Evolutionary conservation across 2,797 vertebrate species (phyloP), one percentile per base, ranked within the genome.

Genomic region (Coccyzus lansbergi): DNA sequence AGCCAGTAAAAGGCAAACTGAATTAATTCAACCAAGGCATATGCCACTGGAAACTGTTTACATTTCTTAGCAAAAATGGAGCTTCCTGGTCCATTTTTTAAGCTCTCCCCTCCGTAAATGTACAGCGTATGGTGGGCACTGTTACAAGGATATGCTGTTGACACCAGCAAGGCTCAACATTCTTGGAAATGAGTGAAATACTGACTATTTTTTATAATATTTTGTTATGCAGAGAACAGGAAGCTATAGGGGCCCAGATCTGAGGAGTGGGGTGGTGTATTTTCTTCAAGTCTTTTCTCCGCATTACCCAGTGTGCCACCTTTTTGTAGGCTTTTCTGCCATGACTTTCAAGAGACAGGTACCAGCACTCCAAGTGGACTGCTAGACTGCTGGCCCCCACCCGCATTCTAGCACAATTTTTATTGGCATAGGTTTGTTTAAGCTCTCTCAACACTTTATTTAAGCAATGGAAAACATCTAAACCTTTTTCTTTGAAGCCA

Each of bases 1-100:
- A 98, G 97, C 97, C 97, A 97, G 97, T 96, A 98, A 98, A 98
- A 98, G 98, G 98, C 98, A 98, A 98, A 97, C 98, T 97, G 97
- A 98, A 98, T 98, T 98, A 98, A 98, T 98, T 97, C 97, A 97
- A 97, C 59, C 83, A 94, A 97, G 97, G 97, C 98, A 98, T 98
- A 98, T 98, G 98, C 98, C 97, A 97, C 97, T 97, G 96, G 97
- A 98, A 98, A 98, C 97, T 98, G 98, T 98, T 98, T 98, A 97
- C 95, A 84, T 97, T 96, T 95, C 91, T 93, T 93, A 92, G 86
- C 83, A 91, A 95, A 96, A 96, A 91, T 94, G 74, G 89, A 96
- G 80, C 94, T 96, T 96, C 79, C 69, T 88, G 74, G 91, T 96
- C 94, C 86, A 1, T 96, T 84, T 88, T 90, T 93, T 86, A 83